These are phyloP conservation scores for Lepidocolaptes lacrymiger DNA, from an alignment of 2,797 vertebrate species.

Conservation along the genomic window DNA sequence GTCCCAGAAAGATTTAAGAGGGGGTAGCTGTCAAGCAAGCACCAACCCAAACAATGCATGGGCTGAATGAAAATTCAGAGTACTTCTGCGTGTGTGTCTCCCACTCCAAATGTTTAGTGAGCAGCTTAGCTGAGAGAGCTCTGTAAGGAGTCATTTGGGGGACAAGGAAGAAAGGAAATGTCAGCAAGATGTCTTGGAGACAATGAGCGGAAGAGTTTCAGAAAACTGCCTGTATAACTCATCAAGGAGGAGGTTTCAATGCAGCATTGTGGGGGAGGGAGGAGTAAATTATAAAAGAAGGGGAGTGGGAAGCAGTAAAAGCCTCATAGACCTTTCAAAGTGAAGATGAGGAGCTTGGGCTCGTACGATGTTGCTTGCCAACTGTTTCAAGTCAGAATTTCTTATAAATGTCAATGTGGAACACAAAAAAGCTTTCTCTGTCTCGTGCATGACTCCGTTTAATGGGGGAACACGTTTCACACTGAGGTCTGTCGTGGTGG, in stretches of 20 bases:
- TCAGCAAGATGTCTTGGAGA: conserved; percentile 12
- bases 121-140: not conserved
- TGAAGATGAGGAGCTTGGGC: not conserved
- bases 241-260: not conserved
- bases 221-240: conserved; percentile 27
- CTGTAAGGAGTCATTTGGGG: conserved; percentile 18
- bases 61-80: conserved; percentile 33
- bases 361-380: fast-evolving
- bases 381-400: not conserved
- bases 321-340: not conserved
- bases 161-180: conserved; percentile 46
- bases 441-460: fast-evolving
- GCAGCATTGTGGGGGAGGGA: not conserved
- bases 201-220: conserved; percentile 56
- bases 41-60: conserved; percentile 41
- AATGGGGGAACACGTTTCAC: not conserved
- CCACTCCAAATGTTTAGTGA: not conserved
- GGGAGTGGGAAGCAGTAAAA: not conserved
- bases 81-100: not conserved
- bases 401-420: not conserved
- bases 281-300: not conserved
- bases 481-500: fast-evolving
- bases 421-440: not conserved
- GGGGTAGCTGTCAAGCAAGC: conserved; percentile 29
- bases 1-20: conserved; percentile 30